Percentiles rank a stretch among this genome's conserved stretches.
Conservation (phyloP, 2,113 vertebrate genomes). For the Paradisaea rubra region DNA sequence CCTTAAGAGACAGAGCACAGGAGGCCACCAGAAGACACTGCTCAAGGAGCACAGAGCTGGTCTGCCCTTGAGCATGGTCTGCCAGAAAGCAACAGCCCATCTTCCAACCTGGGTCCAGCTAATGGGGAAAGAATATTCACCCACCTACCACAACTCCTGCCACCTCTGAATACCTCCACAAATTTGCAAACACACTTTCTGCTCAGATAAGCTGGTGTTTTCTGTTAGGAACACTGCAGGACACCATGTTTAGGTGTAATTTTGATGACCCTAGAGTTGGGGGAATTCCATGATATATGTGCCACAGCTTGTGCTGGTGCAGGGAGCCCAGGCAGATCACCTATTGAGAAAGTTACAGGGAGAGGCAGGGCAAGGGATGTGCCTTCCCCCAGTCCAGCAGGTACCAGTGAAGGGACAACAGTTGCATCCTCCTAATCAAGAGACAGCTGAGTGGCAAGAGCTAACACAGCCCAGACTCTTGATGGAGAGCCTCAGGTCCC, state of each 20-base stretch:
- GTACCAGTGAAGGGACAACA: not conserved
- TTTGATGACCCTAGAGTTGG: not conserved
- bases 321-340: not conserved
- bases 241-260: not conserved
- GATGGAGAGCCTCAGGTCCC: not conserved
- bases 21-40: not conserved
- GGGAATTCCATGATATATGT: not conserved
- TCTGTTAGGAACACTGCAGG: not conserved
- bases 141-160: not conserved
- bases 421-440: not conserved
- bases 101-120: not conserved
- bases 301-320: not conserved
- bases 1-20: not conserved
- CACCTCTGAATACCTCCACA: not conserved
- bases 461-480: not conserved
- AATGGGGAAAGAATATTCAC: not conserved
- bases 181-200: not conserved
- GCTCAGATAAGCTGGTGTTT: not conserved
- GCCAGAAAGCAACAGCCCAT: not conserved
- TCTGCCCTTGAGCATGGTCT: not conserved
- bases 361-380: not conserved
- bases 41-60: not conserved
- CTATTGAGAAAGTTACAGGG: not conserved
- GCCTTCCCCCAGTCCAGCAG: not conserved
- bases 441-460: not conserved